Evolutionary conservation across 2,888 invertebrate species (phyloP), one percentile per base, ranked within the genome.

Genomic region (Galerucella nymphaeae): DNA sequence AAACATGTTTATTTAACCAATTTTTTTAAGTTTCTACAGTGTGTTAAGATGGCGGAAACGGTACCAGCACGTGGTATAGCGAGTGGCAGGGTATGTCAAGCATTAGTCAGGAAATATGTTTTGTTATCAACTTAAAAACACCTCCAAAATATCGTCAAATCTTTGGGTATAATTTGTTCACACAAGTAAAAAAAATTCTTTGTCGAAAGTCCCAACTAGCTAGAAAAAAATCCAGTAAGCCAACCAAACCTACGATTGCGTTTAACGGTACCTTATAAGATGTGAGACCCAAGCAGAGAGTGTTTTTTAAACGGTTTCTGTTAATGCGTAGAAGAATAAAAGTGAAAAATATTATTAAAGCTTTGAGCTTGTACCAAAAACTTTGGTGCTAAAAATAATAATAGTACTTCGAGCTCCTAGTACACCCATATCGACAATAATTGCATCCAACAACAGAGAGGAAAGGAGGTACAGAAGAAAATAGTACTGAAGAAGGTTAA

Each of bases 101-200:
- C 59, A 62, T 62, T 62, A 62, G 61, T 42, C 23, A 62, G 61
- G 61, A 62, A 23, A 42, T 62, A n/a, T 59, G 59, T 59, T 13
- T 30, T 18, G 18, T 62, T 62, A 62, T 62, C 61, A 41, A 41
- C 16, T 62, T 38, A n/a, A 62, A 41, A 42, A 62, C 61, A 62
- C 42, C 16, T 42, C 16, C 16, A 42, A 42, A n/a, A 59, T 23
- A 13, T 59, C 14, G 18, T 53, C 5, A 41, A 62, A 41, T 42
- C 16, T 42, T 42, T 18, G n/a, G 16, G 3, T 16, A 3, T 6
- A 62, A 18, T 62, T 61, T 18, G 16, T 42, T 62, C 61, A 62
- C 61, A 62, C 61, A 59, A 14, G 14, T 57, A 13, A 59, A 59
- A 30, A 59, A n/a, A 58, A 61, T 62, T 42, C 61, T 62, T 62